Conservation (phyloP, 2,888 invertebrate genomes). For the Diaprepes abbreviatus region DNA sequence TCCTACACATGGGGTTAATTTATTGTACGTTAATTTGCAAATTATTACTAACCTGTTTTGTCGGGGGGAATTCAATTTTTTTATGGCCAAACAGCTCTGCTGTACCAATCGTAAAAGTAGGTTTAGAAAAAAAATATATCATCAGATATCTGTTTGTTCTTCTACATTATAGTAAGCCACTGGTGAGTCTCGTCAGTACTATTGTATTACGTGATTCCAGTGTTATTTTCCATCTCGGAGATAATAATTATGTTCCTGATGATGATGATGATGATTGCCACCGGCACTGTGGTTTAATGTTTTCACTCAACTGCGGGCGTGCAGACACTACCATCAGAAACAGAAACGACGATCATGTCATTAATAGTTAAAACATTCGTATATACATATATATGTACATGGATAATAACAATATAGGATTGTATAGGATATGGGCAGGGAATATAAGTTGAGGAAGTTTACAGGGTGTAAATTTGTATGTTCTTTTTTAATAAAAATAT, state of each 20-base stretch:
- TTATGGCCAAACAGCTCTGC: too few relatives aligned
- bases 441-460: not conserved
- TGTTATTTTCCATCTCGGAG: slow-evolving; percentile 43
- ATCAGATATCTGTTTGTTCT: too few relatives aligned
- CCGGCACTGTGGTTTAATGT: slow-evolving; percentile 47
- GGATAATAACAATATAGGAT: slow-evolving; percentile 19
- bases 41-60: too few relatives aligned
- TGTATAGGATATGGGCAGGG: slow-evolving; percentile 12
- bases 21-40: too few relatives aligned
- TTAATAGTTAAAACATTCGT: slow-evolving; percentile 38
- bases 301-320: slow-evolving; percentile 40
- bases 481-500: too few relatives aligned
- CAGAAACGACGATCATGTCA: slow-evolving; percentile 41
- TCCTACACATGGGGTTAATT: too few relatives aligned
- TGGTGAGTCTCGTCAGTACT: slow-evolving; percentile 9
- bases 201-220: slow-evolving; percentile 32
- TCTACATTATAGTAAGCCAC: slow-evolving; percentile 3
- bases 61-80: too few relatives aligned
- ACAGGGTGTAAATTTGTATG: slow-evolving; percentile 18
- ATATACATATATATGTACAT: slow-evolving; percentile 16
- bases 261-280: slow-evolving; percentile 46
- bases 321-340: slow-evolving; percentile 36
- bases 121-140: too few relatives aligned
- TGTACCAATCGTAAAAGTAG: too few relatives aligned
- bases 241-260: slow-evolving; percentile 46